Evolutionary conservation across 1,140 invertebrate species (phyloP).

Genomic region (Pseudomyrmex pallidus): DNA sequence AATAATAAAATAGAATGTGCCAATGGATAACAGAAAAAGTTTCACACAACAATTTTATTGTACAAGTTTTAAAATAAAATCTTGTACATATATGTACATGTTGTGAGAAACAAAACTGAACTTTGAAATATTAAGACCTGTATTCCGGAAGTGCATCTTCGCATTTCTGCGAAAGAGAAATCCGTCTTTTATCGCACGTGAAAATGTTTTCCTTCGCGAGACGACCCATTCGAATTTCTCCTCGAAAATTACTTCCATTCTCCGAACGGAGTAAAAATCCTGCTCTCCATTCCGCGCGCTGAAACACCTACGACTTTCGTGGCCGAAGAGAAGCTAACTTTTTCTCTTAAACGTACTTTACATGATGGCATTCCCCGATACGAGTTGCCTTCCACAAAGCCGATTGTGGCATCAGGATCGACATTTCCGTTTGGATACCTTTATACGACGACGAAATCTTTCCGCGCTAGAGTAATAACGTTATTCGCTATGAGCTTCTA

Average conservation of each 20-base stretch:
- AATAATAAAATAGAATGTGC: no score
- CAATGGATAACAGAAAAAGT: no score
- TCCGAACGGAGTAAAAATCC: conserved; percentile 32
- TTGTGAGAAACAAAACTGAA: no score
- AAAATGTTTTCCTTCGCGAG: conserved; percentile 12
- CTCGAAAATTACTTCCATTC: conserved; percentile 48
- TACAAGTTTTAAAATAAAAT: no score
- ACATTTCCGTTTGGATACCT: conserved; percentile 38
- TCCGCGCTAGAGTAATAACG: conserved; percentile 39
- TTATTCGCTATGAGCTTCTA: conserved; percentile 31
- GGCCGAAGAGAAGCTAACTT: conserved; percentile 13
- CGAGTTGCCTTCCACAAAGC: conserved; percentile 42
- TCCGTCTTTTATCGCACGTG: background rate
- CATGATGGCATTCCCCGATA: conserved; percentile 30
- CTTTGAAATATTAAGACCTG: no score
- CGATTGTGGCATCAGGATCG: conserved; percentile 44
- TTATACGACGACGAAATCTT: conserved; percentile 45
- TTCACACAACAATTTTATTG: no score
- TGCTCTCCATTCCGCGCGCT: conserved; percentile 22
- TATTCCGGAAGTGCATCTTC: no score
- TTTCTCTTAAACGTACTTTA: conserved; percentile 25
- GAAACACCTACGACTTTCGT: conserved; percentile 18
- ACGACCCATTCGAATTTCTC: conserved; percentile 9
- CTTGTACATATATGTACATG: no score
- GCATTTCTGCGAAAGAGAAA: background rate